Conservation (phyloP, 2,888 invertebrate species). For the Allolobophora icterica region DNA sequence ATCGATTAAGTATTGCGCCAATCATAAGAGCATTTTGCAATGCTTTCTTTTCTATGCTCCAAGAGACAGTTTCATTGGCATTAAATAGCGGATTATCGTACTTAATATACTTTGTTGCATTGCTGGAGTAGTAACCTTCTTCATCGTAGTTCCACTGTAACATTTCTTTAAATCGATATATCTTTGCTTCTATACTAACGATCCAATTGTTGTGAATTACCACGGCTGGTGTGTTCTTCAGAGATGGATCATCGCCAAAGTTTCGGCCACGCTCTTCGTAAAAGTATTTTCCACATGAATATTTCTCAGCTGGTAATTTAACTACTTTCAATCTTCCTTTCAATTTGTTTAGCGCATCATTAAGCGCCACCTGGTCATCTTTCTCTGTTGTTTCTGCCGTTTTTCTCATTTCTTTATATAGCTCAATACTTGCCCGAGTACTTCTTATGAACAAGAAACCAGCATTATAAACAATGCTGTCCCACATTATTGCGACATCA, state of each 20-base stretch:
- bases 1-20: conserved; percentile 39
- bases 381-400: neutral
- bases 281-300: conserved; percentile 37
- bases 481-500: conserved; percentile 27
- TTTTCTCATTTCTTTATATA: conserved; percentile 33
- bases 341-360: neutral
- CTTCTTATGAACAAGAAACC: conserved; percentile 34
- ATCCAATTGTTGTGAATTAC: conserved; percentile 46
- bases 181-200: conserved; percentile 40
- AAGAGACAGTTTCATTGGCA: neutral
- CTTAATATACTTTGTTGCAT: conserved; percentile 33
- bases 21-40: conserved; percentile 36
- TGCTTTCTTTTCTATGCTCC: conserved; percentile 20
- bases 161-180: conserved; percentile 41
- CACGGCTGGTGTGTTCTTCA: neutral
- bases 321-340: neutral
- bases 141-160: conserved; percentile 36
- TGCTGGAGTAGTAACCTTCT: conserved; percentile 38
- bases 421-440: neutral
- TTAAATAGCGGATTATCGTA: conserved; percentile 39
- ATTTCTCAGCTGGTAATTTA: neutral
- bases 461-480: conserved; percentile 21
- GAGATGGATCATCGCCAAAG: neutral
- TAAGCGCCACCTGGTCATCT: conserved; percentile 36
- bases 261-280: conserved; percentile 29